Percentiles rank a stretch among this genome's conserved stretches.
phyloP scores from a whole-genome alignment of 2,888 invertebrate species.

The Prenolepis imparis region DNA sequence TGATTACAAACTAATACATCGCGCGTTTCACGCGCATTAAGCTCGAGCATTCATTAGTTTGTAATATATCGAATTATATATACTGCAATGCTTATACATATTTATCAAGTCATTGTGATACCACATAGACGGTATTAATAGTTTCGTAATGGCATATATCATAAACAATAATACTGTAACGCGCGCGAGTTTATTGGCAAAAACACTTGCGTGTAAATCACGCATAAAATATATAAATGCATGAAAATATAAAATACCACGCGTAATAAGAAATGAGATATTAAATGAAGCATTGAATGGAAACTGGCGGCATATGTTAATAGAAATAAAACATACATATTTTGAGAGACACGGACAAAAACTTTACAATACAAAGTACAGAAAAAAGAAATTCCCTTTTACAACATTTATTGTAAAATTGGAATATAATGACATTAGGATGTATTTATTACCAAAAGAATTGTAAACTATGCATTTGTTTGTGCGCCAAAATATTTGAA shows the following conservation, averaged over 20 bases:
- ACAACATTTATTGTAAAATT: no score
- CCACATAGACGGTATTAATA: slow-evolving; percentile 31
- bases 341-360: no score
- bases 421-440: no score
- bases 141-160: slow-evolving; percentile 21
- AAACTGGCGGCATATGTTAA: neutral
- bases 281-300: neutral
- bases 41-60: slow-evolving; percentile 36
- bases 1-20: slow-evolving; percentile 28
- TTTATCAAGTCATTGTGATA: slow-evolving; percentile 41
- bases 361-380: no score
- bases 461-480: no score
- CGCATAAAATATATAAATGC: slow-evolving; percentile 7
- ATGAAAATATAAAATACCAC: slow-evolving; percentile 7
- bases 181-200: neutral
- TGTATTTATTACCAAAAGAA: no score
- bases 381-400: no score
- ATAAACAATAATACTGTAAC: slow-evolving; percentile 10
- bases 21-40: neutral
- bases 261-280: slow-evolving; percentile 9
- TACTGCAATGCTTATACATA: slow-evolving; percentile 41
- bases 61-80: slow-evolving; percentile 44
- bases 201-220: slow-evolving; percentile 6
- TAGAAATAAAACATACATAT: neutral
- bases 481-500: no score